Conservation (phyloP, 1,140 invertebrate genomes). For the Choristoneura fumiferana region DNA sequence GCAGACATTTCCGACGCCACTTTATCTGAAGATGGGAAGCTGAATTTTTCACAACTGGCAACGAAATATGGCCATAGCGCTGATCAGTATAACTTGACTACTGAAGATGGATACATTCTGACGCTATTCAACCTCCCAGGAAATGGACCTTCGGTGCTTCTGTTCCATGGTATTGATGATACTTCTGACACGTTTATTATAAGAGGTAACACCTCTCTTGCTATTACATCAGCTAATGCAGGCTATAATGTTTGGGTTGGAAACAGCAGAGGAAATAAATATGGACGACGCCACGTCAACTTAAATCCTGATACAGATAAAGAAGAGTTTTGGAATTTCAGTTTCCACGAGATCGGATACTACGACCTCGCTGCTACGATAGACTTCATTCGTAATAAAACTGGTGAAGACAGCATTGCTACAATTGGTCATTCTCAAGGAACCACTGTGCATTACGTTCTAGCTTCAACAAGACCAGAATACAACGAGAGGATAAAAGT, state of each 20-base stretch:
- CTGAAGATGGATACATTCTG: constrained; percentile 83
- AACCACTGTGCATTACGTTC: background rate
- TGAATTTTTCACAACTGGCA: constrained; percentile 52
- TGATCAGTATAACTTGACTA: constrained; percentile 69
- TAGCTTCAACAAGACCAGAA: background rate
- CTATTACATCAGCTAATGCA: constrained; percentile 39
- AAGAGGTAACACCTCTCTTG: constrained; percentile 68
- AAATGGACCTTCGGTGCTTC: constrained; percentile 62
- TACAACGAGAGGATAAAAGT: background rate
- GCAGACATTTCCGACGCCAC: background rate
- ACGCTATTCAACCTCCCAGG: constrained; percentile 79
- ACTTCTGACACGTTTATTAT: constrained; percentile 81
- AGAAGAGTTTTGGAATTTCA: constrained; percentile 79
- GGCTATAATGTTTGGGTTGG: constrained; percentile 85
- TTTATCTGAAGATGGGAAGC: background rate
- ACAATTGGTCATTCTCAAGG: background rate
- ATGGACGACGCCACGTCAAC: constrained; percentile 77
- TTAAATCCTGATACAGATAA: constrained; percentile 57
- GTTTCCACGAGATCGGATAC: constrained; percentile 79
- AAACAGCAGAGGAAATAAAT: constrained; percentile 83
- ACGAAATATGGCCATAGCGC: constrained; percentile 72
- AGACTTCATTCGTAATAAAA: constrained; percentile 39
- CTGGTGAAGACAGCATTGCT: background rate
- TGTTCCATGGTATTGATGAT: constrained; percentile 84
- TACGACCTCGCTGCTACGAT: constrained; percentile 82